Evolutionary conservation across 2,113 vertebrate genomes (phyloP), one percentile per base, ranked within the genome.

Genomic region (Anseranas semipalmata): DNA sequence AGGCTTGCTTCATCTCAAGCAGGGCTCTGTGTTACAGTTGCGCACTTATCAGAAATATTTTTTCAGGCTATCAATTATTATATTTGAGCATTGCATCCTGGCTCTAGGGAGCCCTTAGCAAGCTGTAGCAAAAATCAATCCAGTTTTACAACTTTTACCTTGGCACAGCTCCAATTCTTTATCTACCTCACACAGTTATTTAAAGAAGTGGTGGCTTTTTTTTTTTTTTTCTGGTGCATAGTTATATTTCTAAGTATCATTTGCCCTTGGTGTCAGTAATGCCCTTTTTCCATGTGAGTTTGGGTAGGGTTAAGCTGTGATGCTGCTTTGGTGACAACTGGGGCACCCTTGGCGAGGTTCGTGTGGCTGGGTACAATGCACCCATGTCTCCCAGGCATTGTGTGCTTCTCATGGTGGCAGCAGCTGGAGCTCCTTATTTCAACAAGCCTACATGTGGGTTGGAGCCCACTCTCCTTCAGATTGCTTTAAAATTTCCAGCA

Each of bases 81-180:
- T 97, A 97, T 97, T 98, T 98, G 97, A 98, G 87, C 95, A 93
- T 94, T 59, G 79, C 97, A 96, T 98, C 95, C 90, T 85, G 67
- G n/a, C 98, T 98, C 98, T 93, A 89, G 98, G 98, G 98, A 98
- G 90, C 95, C 97, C 96, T 98, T 98, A 97, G 97, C 91, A 97
- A 98, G 96, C 97, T 96, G 97, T 81, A 98, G 96, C 98, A 98
- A 98, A 98, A 98, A 98, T 98, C 98, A 98, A 98, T 98, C 97
- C 96, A 96, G 92, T 97, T 98, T 98, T 98, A 98, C 97, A 98
- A 98, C 97, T 98, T 98, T 97, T 98, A 96, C 97, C 94, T 97
- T 98, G 98, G 98, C 97, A 89, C 85, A 60, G 59, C 52, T 98
- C 97, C 97, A 97, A 77, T 81, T 91, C 96, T 98, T 98, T 97